Evolutionary conservation across 2,888 invertebrate species (phyloP), one percentile per base, ranked within the genome.

Genomic region (Drosophila parthenogenetica): DNA sequence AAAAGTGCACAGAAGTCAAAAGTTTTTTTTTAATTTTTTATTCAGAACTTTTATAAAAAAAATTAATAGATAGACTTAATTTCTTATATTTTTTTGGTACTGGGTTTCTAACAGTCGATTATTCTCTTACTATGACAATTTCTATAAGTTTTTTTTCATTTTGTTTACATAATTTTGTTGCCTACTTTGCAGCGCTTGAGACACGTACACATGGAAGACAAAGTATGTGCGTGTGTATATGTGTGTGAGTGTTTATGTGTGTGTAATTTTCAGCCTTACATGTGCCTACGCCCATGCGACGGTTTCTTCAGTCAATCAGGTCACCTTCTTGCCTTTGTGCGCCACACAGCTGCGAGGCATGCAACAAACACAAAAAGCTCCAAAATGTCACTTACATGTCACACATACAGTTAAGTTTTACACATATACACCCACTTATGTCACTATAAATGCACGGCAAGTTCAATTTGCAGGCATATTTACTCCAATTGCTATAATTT

Each of bases 111-210:
- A 4, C 13, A 3, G 35, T 13, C 35, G 32, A 13, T 3, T 1
- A 8, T 35, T 3, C 35, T 35, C 35, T 11, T 13, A 13, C 13
- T 35, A 13, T 5, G 2, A 35, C 11, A 13, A 35, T 35, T 35
- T 35, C 35, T 35, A 35, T 13, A 35, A 35, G 35, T 35, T 35
- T 29, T 54, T 19, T 37, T 40, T 35, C 39, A 51, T 55, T 58
- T 59, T 58, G 65, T 69, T 61, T 69, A 57, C 75, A 73, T 65
- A 48, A 78, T 58, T 78, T 66, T 68, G 60, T 70, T 70, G 70
- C 61, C 73, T 72, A 63, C 67, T 77, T 67, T 72, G n/a, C 35
- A 35, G 62, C 62, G 61, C 48, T n/a, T 32, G n/a, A 16, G 53
- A 39, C 46, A 40, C 37, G 19, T 19, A 19, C 35, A 54, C 19